Evolutionary conservation across 2,888 invertebrate species (phyloP).

Genomic region (Helicoverpa assulta): DNA sequence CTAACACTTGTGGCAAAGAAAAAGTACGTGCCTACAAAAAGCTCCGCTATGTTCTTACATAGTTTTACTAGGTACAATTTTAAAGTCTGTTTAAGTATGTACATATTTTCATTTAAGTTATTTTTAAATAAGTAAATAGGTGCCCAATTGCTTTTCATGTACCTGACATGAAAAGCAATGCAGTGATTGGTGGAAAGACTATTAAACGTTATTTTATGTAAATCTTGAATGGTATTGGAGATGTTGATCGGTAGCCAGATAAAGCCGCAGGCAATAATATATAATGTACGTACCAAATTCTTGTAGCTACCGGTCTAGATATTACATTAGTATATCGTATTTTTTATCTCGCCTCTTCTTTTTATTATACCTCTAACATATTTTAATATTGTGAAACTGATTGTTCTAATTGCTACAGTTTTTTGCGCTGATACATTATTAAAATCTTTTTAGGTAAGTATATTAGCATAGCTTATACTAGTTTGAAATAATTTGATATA

Average conservation of each 20-base stretch:
- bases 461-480: background rate
- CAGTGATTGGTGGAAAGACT: slow-evolving; percentile 40
- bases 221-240: slow-evolving; percentile 38
- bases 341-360: slow-evolving; percentile 40
- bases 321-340: slow-evolving; percentile 37
- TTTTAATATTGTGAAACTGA: slow-evolving; percentile 42
- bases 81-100: slow-evolving; percentile 19
- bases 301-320: slow-evolving; percentile 55
- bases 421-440: slow-evolving; percentile 38
- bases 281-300: slow-evolving; percentile 44
- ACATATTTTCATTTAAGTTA: slow-evolving; percentile 3
- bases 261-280: slow-evolving; percentile 59
- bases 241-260: slow-evolving; percentile 52
- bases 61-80: background rate
- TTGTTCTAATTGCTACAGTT: slow-evolving; percentile 45
- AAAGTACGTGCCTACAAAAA: slow-evolving; percentile 9
- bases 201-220: slow-evolving; percentile 52
- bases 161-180: slow-evolving; percentile 22
- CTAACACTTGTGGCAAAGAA: slow-evolving; percentile 12
- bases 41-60: background rate
- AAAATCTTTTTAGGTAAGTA: slow-evolving; percentile 24
- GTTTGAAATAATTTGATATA: background rate
- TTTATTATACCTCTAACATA: slow-evolving; percentile 31
- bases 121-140: slow-evolving; percentile 16
- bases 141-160: slow-evolving; percentile 3